Evolutionary conservation across 2,113 vertebrate genomes (phyloP).

Genomic region (Prietella phreatophila): DNA sequence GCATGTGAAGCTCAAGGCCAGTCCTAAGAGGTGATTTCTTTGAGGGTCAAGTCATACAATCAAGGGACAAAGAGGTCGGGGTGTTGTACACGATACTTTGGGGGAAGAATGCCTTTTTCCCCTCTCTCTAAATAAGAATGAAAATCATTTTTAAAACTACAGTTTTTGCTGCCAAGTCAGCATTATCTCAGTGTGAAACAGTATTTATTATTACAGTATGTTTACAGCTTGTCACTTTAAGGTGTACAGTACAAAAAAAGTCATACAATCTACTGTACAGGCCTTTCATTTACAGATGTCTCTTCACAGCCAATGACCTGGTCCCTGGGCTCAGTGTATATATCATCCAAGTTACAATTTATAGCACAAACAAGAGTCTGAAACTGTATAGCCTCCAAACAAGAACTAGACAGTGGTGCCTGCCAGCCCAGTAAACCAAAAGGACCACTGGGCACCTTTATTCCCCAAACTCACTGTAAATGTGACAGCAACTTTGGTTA

Average conservation of each 20-base stretch:
- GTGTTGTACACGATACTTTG: constrained; percentile 99
- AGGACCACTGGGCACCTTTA: constrained; percentile 75
- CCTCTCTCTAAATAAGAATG: constrained; percentile 88
- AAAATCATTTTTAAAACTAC: constrained; percentile 99
- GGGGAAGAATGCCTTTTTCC: constrained; percentile 83
- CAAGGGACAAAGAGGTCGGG: constrained; percentile 99
- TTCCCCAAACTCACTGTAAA: constrained; percentile 99
- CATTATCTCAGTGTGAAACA: constrained; percentile 93
- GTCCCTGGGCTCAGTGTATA: constrained; percentile 88
- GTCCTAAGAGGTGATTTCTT: constrained; percentile 97
- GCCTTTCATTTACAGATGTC: constrained; percentile 85
- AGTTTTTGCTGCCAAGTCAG: constrained; percentile 95
- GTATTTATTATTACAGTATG: constrained; percentile 93
- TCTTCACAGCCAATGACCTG: constrained; percentile 87
- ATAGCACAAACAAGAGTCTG: constrained; percentile 88
- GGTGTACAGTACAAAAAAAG: constrained; percentile 97
- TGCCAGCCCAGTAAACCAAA: constrained; percentile 15
- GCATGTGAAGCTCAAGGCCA: constrained; percentile 97
- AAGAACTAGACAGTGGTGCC: constrained; percentile 66
- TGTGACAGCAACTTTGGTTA: constrained; percentile 99
- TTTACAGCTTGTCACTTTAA: constrained; percentile 68
- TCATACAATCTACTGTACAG: constrained; percentile 98
- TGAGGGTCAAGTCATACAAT: constrained; percentile 98
- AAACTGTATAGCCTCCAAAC: constrained; percentile 74
- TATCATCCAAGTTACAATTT: constrained; percentile 79